A percentile compares a stretch with the other conserved stretches of the same genome.
Conservation (phyloP, 2,797 vertebrate species). For the Psittacula echo region DNA sequence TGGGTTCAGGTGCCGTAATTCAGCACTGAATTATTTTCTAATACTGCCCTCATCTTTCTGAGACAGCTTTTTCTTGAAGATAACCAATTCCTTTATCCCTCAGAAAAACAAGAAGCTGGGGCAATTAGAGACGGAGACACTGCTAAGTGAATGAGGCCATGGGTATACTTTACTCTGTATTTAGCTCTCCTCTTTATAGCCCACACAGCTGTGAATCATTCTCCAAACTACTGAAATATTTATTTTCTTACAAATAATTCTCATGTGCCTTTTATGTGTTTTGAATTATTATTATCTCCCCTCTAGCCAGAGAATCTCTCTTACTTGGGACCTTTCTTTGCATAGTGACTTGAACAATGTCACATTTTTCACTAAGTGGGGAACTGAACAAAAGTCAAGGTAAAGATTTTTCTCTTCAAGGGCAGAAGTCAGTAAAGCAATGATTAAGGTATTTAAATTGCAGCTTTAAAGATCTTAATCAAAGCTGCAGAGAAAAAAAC, state of each 20-base stretch:
- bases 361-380: not conserved
- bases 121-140: not conserved
- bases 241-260: not conserved
- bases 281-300: not conserved
- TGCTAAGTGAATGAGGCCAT: not conserved
- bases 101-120: not conserved
- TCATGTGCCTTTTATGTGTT: not conserved
- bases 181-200: not conserved
- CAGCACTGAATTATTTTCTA: not conserved
- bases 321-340: not conserved
- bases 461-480: not conserved
- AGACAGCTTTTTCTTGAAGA: not conserved
- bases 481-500: not conserved
- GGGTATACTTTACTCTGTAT: not conserved
- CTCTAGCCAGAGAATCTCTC: not conserved
- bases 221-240: not conserved
- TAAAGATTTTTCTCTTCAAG: not conserved
- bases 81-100: not conserved
- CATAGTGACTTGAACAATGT: not conserved
- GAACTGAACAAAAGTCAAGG: not conserved
- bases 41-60: not conserved
- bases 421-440: conserved; percentile 11
- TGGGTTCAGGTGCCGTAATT: not conserved
- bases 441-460: not conserved
- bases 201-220: not conserved